Evolutionary conservation across 2,113 vertebrate species (phyloP).

Genomic region (Crypturellus undulatus): DNA sequence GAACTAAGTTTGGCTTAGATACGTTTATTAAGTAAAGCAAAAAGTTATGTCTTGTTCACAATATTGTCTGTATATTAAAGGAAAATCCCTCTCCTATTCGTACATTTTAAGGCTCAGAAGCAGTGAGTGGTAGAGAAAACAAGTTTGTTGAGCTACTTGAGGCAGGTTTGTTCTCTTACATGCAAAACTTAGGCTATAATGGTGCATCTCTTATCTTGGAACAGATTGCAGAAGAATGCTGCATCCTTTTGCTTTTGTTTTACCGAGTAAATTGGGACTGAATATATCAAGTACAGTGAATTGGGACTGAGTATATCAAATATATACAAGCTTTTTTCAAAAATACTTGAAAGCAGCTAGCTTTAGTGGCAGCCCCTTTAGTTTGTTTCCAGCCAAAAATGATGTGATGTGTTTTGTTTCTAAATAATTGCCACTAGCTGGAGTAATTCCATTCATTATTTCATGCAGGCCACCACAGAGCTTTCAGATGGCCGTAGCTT

Average conservation of each 20-base stretch:
- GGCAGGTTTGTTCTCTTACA: not conserved
- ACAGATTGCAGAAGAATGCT: not conserved
- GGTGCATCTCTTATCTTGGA: accelerated
- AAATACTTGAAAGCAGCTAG: not conserved
- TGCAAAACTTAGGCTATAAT: not conserved
- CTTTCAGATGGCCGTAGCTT: constrained; percentile 34
- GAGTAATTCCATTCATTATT: constrained; percentile 39
- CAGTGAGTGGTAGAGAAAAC: not conserved
- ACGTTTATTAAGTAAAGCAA: not conserved
- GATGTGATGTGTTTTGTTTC: not conserved
- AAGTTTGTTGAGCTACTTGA: not conserved
- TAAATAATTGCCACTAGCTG: not conserved
- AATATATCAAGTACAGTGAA: too few species aligned
- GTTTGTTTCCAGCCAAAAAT: not conserved
- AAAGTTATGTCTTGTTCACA: not conserved
- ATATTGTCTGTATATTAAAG: not conserved
- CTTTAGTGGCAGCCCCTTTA: not conserved
- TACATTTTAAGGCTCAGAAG: not conserved
- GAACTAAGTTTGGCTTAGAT: not conserved
- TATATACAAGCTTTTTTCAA: not conserved
- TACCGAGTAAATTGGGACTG: not conserved
- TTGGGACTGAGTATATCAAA: not conserved
- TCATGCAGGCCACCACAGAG: not conserved
- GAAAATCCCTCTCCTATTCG: not conserved
- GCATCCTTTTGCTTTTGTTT: not conserved